phyloP scores from a whole-genome alignment of 2,113 vertebrate species.

The Ceyx melanurus region DNA sequence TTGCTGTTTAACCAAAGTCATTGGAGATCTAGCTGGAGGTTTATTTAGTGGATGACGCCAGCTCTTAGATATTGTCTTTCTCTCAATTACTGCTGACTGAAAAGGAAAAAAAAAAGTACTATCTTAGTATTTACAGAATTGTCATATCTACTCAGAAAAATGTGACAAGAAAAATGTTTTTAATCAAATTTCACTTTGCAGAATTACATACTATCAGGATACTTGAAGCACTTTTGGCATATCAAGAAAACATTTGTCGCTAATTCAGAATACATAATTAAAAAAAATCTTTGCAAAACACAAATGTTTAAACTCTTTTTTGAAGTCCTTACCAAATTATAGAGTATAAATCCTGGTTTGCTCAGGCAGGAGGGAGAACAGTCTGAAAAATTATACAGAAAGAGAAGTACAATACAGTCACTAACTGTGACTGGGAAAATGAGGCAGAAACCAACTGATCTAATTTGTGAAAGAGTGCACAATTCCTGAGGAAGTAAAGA shows the following conservation, averaged over 20 bases:
- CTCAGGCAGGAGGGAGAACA: neutral
- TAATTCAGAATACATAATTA: neutral
- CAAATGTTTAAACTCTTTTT: neutral
- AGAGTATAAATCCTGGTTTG: neutral
- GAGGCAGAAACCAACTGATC: neutral
- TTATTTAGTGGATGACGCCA: conserved; percentile 77
- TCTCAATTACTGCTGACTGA: conserved; percentile 54
- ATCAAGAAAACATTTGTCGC: neutral
- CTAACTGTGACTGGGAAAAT: neutral
- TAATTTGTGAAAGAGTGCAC: neutral
- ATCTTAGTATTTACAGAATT: no score
- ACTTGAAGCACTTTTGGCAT: neutral
- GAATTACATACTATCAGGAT: neutral
- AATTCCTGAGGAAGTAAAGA: neutral
- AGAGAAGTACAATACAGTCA: neutral
- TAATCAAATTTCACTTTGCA: no score
- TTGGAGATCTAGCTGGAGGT: conserved; percentile 87
- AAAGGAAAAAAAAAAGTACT: conserved; percentile 8
- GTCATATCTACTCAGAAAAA: no score
- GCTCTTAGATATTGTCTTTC: conserved; percentile 73
- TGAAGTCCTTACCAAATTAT: neutral
- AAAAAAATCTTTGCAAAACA: neutral
- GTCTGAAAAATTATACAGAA: neutral
- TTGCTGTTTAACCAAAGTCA: conserved; percentile 91
- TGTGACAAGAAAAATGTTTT: no score